These are phyloP conservation scores for Drosophila obscura DNA, from an alignment of 1,140 invertebrate genomes.

Conservation along the genomic window DNA sequence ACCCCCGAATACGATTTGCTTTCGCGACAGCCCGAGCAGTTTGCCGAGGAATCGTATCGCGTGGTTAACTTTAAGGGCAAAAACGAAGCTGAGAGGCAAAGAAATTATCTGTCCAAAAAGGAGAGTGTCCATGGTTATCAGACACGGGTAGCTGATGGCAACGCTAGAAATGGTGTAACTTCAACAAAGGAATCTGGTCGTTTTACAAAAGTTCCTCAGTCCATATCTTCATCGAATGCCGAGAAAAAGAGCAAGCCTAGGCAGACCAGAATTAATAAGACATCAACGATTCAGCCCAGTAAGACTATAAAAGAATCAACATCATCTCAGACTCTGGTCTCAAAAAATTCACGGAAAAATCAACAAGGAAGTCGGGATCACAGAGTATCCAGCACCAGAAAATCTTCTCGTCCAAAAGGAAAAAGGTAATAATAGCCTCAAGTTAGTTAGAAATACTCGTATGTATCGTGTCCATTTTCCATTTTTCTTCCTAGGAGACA, in stretches of 20 bases:
- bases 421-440: slow-evolving; percentile 48
- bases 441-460: neutral
- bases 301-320: slow-evolving; percentile 42
- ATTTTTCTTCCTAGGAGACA: slow-evolving; percentile 46
- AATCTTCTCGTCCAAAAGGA: slow-evolving; percentile 62
- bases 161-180: slow-evolving; percentile 23
- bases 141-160: slow-evolving; percentile 44
- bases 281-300: slow-evolving; percentile 42
- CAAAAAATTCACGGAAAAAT: slow-evolving; percentile 55
- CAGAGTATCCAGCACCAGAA: slow-evolving; percentile 47
- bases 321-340: slow-evolving; percentile 18
- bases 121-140: slow-evolving; percentile 66
- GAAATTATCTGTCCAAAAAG: slow-evolving; percentile 47
- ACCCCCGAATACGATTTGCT: slow-evolving; percentile 92
- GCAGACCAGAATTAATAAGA: slow-evolving; percentile 59
- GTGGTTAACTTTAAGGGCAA: slow-evolving; percentile 85
- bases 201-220: slow-evolving; percentile 43
- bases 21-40: slow-evolving; percentile 91
- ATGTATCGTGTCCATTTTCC: no score
- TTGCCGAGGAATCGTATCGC: slow-evolving; percentile 90
- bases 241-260: slow-evolving; percentile 59
- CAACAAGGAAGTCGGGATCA: slow-evolving; percentile 32
- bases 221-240: slow-evolving; percentile 16
- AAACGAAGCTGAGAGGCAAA: slow-evolving; percentile 47
- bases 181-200: slow-evolving; percentile 47